These are phyloP conservation scores for Chrysomela aeneicollis DNA, from an alignment of 2,888 invertebrate species.

Conservation along the genomic window DNA sequence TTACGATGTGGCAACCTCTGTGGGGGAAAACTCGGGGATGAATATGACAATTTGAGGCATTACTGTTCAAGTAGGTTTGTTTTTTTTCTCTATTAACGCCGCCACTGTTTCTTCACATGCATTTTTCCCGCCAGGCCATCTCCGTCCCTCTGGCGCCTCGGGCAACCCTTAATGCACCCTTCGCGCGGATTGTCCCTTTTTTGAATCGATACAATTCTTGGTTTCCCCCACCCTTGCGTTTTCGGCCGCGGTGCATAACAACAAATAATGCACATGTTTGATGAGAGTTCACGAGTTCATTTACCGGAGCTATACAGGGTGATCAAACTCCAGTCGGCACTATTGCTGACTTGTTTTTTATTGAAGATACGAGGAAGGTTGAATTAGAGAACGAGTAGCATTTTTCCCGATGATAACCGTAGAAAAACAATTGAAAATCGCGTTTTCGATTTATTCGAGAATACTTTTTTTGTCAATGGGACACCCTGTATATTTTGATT, in stretches of 20 bases:
- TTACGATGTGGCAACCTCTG: too few species aligned
- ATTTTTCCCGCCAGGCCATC: conserved; percentile 18
- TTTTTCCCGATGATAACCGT: too few species aligned
- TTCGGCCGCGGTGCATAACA: conserved; percentile 17
- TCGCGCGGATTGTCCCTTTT: conserved; percentile 20
- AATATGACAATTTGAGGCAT: not conserved
- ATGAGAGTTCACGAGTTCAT: not conserved
- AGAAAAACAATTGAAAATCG: too few species aligned
- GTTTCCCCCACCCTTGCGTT: conserved; percentile 1
- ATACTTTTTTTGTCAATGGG: too few species aligned
- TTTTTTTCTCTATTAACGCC: not conserved
- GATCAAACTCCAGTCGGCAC: not conserved
- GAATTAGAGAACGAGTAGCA: too few species aligned
- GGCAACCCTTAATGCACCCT: conserved; percentile 19
- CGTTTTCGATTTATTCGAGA: too few species aligned
- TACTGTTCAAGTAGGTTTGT: too few species aligned
- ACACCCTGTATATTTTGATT: too few species aligned
- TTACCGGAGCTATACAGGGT: conserved; percentile 1
- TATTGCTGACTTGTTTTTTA: too few species aligned
- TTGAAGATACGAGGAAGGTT: too few species aligned
- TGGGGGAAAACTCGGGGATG: too few species aligned
- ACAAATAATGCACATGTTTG: conserved; percentile 22
- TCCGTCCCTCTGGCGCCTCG: conserved; percentile 24
- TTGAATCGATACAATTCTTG: conserved; percentile 20
- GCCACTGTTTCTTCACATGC: not conserved